Evolutionary conservation across 2,797 vertebrate genomes (phyloP), one percentile per base, ranked within the genome.

Genomic region (Sebastes oblongus): DNA sequence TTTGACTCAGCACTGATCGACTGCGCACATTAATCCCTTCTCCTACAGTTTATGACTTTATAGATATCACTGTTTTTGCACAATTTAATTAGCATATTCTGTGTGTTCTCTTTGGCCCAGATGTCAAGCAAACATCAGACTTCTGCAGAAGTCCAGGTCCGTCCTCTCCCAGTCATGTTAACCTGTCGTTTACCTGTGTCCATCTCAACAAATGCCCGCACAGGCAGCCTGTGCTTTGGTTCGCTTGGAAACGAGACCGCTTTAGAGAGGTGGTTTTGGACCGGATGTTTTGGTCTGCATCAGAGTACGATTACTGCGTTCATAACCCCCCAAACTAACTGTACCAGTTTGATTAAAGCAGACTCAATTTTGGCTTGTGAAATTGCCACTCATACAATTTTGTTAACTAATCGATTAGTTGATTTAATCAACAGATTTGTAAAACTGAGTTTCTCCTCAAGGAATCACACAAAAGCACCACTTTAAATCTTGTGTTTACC

Each of bases 311-410:
- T 18, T 50, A 20, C 42, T 50, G 42, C 0, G 16, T 52, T 52
- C 18, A 52, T 20, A 4, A 52, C 46, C 18, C 0, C 3, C 18
- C 46, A 52, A 52, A 20, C 46, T 0, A n/a, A 9, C 18, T 20
- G 46, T 2, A 52, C 46, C 46, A 52, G 46, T 52, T 52, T 52
- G 46, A 52, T n/a, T 20, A n/a, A 52, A 52, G 46, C 46, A 52
- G 46, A 52, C 46, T 52, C 2, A n/a, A 52, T 52, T 2, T 52
- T 52, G 18, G 18, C 46, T n/a, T 52, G 2, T 52, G 18, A 52
- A 52, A 52, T 52, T 20, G 46, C 4, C 46, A 0, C 7, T 50
- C 42, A 20, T 20, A 50, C 42, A 50, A 50, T 50, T 50, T 50
- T 50, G 42, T 50, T 50, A 8, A 50, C 46, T 20, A 52, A 52